phyloP scores from a whole-genome alignment of 1,140 invertebrate species.

The Aplysia californica region DNA sequence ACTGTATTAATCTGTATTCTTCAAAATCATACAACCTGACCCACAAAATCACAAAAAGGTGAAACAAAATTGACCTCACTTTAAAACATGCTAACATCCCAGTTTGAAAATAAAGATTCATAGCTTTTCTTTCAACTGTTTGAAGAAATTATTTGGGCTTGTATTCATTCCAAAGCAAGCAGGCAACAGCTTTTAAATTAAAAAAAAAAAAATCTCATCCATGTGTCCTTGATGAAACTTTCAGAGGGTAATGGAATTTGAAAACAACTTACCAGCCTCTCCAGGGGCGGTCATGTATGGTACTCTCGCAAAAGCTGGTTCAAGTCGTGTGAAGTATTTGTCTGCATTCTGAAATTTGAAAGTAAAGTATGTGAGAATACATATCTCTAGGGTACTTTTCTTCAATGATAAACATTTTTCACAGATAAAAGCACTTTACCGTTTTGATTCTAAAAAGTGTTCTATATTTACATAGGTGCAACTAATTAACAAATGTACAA shows the following conservation, averaged over 20 bases:
- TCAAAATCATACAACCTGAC: too few relatives aligned
- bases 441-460: background rate
- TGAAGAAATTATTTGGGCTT: background rate
- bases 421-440: background rate
- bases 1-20: too few relatives aligned
- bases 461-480: background rate
- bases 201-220: background rate
- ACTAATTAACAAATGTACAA: background rate
- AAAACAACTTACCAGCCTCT: slow-evolving; percentile 55
- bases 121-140: background rate
- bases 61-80: too few relatives aligned
- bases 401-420: background rate
- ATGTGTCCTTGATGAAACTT: background rate
- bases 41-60: too few relatives aligned
- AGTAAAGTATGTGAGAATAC: background rate
- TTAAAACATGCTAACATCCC: too few relatives aligned
- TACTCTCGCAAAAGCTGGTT: slow-evolving; percentile 54
- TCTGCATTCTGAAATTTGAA: slow-evolving; percentile 52
- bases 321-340: slow-evolving; percentile 57
- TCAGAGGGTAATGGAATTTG: background rate
- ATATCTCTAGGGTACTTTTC: background rate
- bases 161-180: background rate
- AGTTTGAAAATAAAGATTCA: background rate
- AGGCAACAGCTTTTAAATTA: background rate
- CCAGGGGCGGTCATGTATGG: slow-evolving; percentile 66